A percentile compares a stretch with the other conserved stretches of the same genome.
phyloP scores from a whole-genome alignment of 1,140 invertebrate genomes.

The Cyclina sinensis region DNA sequence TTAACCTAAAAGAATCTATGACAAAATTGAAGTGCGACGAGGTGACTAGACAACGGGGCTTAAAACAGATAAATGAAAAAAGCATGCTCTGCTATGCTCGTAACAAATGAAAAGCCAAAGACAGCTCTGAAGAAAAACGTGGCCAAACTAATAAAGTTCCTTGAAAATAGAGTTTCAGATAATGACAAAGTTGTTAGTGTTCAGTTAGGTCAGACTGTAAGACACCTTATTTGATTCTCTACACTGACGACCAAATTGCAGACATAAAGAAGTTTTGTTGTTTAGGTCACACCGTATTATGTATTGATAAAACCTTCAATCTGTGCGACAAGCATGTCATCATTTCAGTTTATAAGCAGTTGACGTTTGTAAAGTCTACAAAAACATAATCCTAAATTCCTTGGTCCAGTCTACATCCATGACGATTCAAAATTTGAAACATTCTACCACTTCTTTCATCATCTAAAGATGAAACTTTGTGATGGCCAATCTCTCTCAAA shows the following conservation, averaged over 20 bases:
- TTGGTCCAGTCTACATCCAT: neutral
- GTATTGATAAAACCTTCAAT: constrained; percentile 69
- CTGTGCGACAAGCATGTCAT: constrained; percentile 66
- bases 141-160: constrained; percentile 53
- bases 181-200: constrained; percentile 44
- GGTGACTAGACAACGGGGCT: constrained; percentile 30
- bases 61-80: constrained; percentile 51
- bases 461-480: neutral
- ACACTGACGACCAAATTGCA: constrained; percentile 63
- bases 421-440: constrained; percentile 9
- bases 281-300: constrained; percentile 61
- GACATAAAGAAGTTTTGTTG: too few species aligned
- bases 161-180: constrained; percentile 61
- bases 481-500: too few species aligned
- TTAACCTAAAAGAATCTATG: too few species aligned
- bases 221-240: constrained; percentile 58
- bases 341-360: constrained; percentile 47
- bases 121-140: constrained; percentile 27
- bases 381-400: neutral
- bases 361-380: too few species aligned
- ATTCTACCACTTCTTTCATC: neutral
- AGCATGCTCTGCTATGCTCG: constrained; percentile 33
- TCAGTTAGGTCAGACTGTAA: constrained; percentile 38
- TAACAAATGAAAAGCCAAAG: constrained; percentile 29
- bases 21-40: constrained; percentile 58